Evolutionary conservation across 2,888 invertebrate species (phyloP), one percentile per base, ranked within the genome.

Genomic region (Drosophila borborema): DNA sequence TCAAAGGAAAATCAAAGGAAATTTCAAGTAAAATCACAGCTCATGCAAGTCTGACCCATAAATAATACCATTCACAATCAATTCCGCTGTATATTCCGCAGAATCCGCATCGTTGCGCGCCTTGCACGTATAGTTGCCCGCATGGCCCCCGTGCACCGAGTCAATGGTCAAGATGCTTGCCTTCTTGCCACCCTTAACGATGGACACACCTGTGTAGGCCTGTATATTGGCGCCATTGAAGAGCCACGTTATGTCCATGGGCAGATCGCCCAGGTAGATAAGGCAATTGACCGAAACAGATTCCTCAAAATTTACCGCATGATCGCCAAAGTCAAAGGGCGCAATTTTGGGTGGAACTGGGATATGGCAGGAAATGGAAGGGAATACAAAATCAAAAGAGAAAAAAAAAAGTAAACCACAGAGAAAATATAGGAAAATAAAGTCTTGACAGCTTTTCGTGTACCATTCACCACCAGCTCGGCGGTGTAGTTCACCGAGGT

Each of bases 321-420:
- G 95, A 80, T 95, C 95, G 77, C 96, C 96, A 91, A 96, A 96
- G 82, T 94, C 93, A 91, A 96, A 96, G 82, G 95, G 96, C 82
- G 95, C 95, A 90, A 96, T 96, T 94, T 95, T 95, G 64, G 97
- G 96, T 90, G 95, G 95, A 93, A 96, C 96, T 96, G 20, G 18
- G 14, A 14, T 0, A 6, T 2, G 38, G n/a, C 16, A 10, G 23
- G 23, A 6, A 8, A 20, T 1, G 51, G 20, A 34, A 10, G 5
- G 40, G 16, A 10, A 12, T 10, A 28, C 1, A 3, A 38, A 40
- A 54, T n/a, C 10, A 23, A n/a, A 23, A n/a, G 5, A 38, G 16
- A n/a, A n/a, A n/a, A n/a, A 20, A 20, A 38, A 67, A 66, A 54
- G 45, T 48, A 56, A 72, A 72, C 51, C 45, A 67, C 69, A 56